Base-by-base conservation (phyloP, 2,888 invertebrate genomes). In the Nemapogon koenigi region DNA sequence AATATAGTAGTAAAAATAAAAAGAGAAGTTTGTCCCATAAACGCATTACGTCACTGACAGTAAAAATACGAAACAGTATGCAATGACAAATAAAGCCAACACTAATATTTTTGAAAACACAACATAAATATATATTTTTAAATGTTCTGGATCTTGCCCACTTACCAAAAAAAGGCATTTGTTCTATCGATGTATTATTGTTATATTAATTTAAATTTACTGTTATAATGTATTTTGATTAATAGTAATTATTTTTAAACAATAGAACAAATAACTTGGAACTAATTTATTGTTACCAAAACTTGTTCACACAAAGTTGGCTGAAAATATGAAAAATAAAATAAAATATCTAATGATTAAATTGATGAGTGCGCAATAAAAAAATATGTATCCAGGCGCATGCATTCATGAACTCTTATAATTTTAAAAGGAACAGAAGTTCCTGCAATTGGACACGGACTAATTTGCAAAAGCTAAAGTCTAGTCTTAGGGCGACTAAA, bases 271-370 rank as follows among this genome's bases (percentile, higher is more conserved):
- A n/a, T n/a, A n/a, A n/a, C n/a, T 61, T 65, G 65, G 69, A 68
- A 68, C 63, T 57, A 66, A 64, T 64, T 68, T 58, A 62, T 66
- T 57, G 52, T 70, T 73, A 72, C 71, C 72, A 61, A 73, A 67
- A 68, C 62, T 65, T 67, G 73, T 76, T 76, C 75, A 78, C 75
- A 73, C 69, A 73, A 68, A 73, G 75, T 72, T 73, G 65, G 76
- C 78, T 78, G 78, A 63, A 78, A 76, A 75, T 68, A 57, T 66
- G 62, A 59, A 69, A 66, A 67, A 62, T 52, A 67, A 60, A 55
- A 19, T 8, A 22, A 17, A 28, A 16, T 28, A 66, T 61, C 51
- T 44, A 44, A 61, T 63, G 57, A 57, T 72, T 72, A 73, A 64
- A 71, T 59, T 65, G 8, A 4, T 7, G 7, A 10, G 32, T 14